Evolutionary conservation across 2,888 invertebrate genomes (phyloP), one percentile per base, ranked within the genome.

Genomic region (Thymelicus acteon): DNA sequence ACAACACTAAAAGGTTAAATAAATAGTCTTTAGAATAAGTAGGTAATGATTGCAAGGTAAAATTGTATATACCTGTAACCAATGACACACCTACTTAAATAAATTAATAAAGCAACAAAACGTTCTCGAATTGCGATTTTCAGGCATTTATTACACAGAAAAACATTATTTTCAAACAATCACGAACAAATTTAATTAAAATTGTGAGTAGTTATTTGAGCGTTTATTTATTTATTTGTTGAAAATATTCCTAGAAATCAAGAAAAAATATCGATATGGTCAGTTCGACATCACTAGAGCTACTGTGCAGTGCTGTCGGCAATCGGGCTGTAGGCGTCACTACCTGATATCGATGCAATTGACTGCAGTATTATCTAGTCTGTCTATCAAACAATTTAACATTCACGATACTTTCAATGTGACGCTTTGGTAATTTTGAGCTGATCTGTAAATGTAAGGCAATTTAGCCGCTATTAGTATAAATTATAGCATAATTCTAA

Each of bases 271-370:
- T 72, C 73, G 71, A 75, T 71, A 68, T n/a, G 7, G 15, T 13
- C 5, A 15, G 44, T 40, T 48, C n/a, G n/a, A 63, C 79, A 73
- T 66, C 79, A 75, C 80, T 79, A 80, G 15, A 66, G 78, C 79
- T 79, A 78, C 80, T 73, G 78, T 77, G 73, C 72, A 77, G 62
- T 57, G 69, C 69, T 69, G 75, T 66, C 73, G 65, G 75, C 76
- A 79, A 80, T 80, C 78, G 78, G 77, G 75, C 78, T 79, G 72
- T 72, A 76, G 78, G 80, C 79, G 75, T 81, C 73, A 75, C 75
- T 72, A 75, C 74, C 76, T 72, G 77, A 76, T 76, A 74, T 72
- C 72, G 73, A 63, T 75, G 69, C 70, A 72, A 72, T 69, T 73
- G 69, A 31, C 52, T 48, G 47, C 61, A 15, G 39, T 47, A 68